Conservation (phyloP, 2,113 vertebrate species). For the Carassius auratus region DNA sequence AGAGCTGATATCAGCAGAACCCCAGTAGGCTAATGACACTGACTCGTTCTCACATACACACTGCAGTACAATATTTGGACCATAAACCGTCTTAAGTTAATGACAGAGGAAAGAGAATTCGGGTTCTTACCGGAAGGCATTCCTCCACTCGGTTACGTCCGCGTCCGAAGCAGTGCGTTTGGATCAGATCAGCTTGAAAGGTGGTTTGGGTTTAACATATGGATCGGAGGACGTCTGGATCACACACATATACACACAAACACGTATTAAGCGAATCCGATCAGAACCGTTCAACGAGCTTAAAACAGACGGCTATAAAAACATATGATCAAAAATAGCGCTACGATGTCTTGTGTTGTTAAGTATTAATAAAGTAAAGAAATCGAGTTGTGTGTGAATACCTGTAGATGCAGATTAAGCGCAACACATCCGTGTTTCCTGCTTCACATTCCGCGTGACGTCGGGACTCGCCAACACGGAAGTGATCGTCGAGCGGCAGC, state of each 20-base stretch:
- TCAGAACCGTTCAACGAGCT: neutral
- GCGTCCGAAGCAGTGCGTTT: neutral
- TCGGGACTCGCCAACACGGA: constrained; percentile 44
- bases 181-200: constrained; percentile 19
- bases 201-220: neutral
- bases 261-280: constrained; percentile 24
- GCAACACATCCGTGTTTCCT: constrained; percentile 53
- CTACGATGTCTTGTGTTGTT: neutral
- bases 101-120: neutral
- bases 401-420: constrained; percentile 50
- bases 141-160: constrained; percentile 13
- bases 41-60: constrained; percentile 1
- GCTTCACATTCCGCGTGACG: constrained; percentile 42
- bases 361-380: neutral
- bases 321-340: neutral
- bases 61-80: neutral
- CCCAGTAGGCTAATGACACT: neutral
- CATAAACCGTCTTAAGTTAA: constrained; percentile 8
- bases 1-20: constrained; percentile 6
- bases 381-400: constrained; percentile 41
- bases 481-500: constrained; percentile 20
- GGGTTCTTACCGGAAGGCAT: constrained; percentile 54
- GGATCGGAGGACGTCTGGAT: constrained; percentile 11
- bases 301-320: neutral
- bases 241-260: neutral